Evolutionary conservation across 2,888 invertebrate species (phyloP), one percentile per base, ranked within the genome.

Genomic region (Parasteatoda lunata): DNA sequence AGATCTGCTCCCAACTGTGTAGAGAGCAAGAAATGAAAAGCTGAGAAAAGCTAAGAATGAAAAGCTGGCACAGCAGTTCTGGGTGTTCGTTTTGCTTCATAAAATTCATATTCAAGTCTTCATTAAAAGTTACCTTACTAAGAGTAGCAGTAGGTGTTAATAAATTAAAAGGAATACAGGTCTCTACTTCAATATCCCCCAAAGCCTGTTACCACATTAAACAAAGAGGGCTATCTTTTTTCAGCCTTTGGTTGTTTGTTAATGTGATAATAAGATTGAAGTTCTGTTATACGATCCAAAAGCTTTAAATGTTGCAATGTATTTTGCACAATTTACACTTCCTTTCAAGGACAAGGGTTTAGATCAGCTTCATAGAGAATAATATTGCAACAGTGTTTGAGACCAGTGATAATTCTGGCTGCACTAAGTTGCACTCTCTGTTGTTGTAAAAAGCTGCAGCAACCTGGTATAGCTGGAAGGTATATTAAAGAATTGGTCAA

Each of bases 101-200:
- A 30, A 73, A 54, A 51, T 71, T 51, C 4, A 71, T 71, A n/a
- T n/a, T 71, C 2, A 73, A 54, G 52, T 54, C 54, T 73, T 72
- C 4, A 7, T 72, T 30, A 73, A 54, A 73, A 54, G 15, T 30
- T 54, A 73, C 54, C 9, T 72, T 72, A 54, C 30, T 15, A 72
- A 59, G 59, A 59, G 59, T 6, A 48, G 75, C 13, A 47, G 13
- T 75, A 75, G 75, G 59, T 75, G 59, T 75, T 64, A 59, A 47
- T 47, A 75, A 13, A 59, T 75, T 75, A 59, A 47, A 75, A 75
- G 47, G 47, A 15, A 64, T 59, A 13, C 59, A 47, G 64, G 59
- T 51, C 47, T 59, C 75, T 4, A 47, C 11, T 5, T 75, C 5
- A 64, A 75, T 59, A 3, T 75, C 48, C 11, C 9, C 59, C 75